phyloP scores from a whole-genome alignment of 2,888 invertebrate genomes.

The Drosophila niveifrons region DNA sequence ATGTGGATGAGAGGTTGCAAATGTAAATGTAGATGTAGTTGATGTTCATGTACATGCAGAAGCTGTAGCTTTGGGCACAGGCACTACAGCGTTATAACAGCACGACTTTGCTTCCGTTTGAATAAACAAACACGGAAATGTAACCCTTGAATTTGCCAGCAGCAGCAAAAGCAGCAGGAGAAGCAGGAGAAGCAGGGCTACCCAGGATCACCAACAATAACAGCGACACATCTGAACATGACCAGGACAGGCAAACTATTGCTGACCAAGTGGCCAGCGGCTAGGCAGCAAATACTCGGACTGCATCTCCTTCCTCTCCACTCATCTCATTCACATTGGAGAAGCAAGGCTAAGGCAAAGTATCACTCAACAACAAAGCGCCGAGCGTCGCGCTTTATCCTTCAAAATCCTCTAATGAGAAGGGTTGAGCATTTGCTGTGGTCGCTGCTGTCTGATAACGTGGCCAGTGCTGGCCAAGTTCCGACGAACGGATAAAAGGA shows the following conservation, averaged over 20 bases:
- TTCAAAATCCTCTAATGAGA: slow-evolving; percentile 84
- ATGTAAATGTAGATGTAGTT: slow-evolving; percentile 11
- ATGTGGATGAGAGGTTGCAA: slow-evolving; percentile 40
- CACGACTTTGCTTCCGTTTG: slow-evolving; percentile 81
- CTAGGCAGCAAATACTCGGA: slow-evolving; percentile 24
- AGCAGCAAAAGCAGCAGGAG: slow-evolving; percentile 11
- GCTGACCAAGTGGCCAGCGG: slow-evolving; percentile 67
- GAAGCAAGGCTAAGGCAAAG: slow-evolving; percentile 38
- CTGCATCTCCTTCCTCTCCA: slow-evolving; percentile 12
- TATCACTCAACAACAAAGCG: slow-evolving; percentile 79
- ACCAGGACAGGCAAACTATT: slow-evolving; percentile 62
- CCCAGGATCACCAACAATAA: slow-evolving; percentile 23
- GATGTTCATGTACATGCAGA: slow-evolving; percentile 31
- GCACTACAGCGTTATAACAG: slow-evolving; percentile 78
- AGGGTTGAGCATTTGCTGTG: slow-evolving; percentile 81
- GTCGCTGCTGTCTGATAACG: slow-evolving; percentile 78
- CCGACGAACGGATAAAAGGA: slow-evolving; percentile 77
- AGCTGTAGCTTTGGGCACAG: slow-evolving; percentile 28
- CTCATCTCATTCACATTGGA: background rate
- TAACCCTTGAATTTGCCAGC: slow-evolving; percentile 68
- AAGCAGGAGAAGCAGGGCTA: background rate
- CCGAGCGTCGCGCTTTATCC: slow-evolving; percentile 74
- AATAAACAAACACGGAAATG: slow-evolving; percentile 82
- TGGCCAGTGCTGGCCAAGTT: slow-evolving; percentile 71
- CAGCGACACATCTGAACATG: slow-evolving; percentile 27